Percentiles rank a stretch among this genome's conserved stretches.
phyloP scores from a whole-genome alignment of 1,140 invertebrate genomes.

The Drosophila eugracilis region DNA sequence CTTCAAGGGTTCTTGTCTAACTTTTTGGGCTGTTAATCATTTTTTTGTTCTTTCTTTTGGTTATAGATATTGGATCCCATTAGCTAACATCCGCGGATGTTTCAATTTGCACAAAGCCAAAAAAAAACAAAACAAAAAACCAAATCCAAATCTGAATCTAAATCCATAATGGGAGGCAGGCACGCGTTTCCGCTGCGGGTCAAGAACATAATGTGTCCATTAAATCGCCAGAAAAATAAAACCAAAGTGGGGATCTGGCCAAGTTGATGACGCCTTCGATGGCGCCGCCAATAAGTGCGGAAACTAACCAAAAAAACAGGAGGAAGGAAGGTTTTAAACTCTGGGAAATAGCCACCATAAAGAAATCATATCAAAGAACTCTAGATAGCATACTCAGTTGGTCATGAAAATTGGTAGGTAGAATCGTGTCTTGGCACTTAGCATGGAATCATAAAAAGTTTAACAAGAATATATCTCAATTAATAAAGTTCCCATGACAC shows the following conservation, averaged over 20 bases:
- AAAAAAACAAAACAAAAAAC: too few relatives aligned
- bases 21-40: conserved; percentile 26
- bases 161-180: conserved; percentile 57
- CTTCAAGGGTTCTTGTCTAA: conserved; percentile 11
- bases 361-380: background rate
- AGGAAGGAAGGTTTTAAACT: background rate
- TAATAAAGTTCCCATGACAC: background rate
- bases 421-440: background rate
- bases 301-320: conserved; percentile 17
- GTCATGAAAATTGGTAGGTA: conserved; percentile 1
- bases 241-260: background rate
- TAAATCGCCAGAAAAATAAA: conserved; percentile 31
- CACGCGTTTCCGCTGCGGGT: conserved; percentile 65
- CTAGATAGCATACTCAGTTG: background rate
- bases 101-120: conserved; percentile 64
- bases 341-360: background rate
- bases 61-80: conserved; percentile 25
- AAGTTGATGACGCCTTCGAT: conserved; percentile 14
- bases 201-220: conserved; percentile 56
- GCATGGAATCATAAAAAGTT: background rate
- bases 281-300: conserved; percentile 43
- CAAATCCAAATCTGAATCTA: conserved; percentile 26
- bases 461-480: background rate
- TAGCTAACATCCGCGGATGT: conserved; percentile 54
- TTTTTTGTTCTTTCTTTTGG: conserved; percentile 4